Evolutionary conservation across 30 jellyfish, hydroid and myxozoan species (phyloP), one percentile per base, ranked within the genome.

Genomic region (Calvadosia cruxmelitensis): DNA sequence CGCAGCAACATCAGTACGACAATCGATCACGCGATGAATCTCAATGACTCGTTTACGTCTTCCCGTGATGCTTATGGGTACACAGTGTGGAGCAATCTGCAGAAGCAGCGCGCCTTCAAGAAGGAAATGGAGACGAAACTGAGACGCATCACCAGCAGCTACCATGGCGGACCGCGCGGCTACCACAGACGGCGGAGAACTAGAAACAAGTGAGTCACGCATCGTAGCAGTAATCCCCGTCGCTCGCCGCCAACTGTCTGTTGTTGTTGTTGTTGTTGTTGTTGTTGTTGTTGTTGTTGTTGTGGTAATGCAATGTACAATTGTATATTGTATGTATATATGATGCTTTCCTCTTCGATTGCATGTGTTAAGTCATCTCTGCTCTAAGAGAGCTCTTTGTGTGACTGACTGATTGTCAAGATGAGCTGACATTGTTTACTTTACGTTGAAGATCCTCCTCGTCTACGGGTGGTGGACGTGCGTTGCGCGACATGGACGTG

Each of bases 1-100:
- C 81, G 83, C 49, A 68, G 94, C 51, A 67, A 75, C 26, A 57
- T 86, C 20, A 78, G 77, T 61, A 75, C 76, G 20, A 75, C 95
- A 0, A 66, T 70, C 13, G 81, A 73, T 34, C 94, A 78, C 52
- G 77, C 98, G 49, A 93, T 93, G 1, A 78, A 49, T 27, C 81
- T 92, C 25, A 73, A 83, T 33, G 69, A 84, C 0, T 77, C 93
- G n/a, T 57, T 49, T 49, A 5, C 79, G 16, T 57, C 79, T 29
- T 67, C 42, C 15, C 81, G 91, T 28, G 86, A 77, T 34, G 87
- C 84, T 0, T 70, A 64, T 3, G 98, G 95, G 1, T 90, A 81
- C 75, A 85, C 98, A 12, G 98, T 94, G 7, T 90, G 98, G 98
- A 77, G 81, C 10, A 81, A 93, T 31, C 64, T 90, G 73, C 67